Evolutionary conservation across 2,113 vertebrate species (phyloP), one percentile per base, ranked within the genome.

Genomic region (Spermophilus dauricus): DNA sequence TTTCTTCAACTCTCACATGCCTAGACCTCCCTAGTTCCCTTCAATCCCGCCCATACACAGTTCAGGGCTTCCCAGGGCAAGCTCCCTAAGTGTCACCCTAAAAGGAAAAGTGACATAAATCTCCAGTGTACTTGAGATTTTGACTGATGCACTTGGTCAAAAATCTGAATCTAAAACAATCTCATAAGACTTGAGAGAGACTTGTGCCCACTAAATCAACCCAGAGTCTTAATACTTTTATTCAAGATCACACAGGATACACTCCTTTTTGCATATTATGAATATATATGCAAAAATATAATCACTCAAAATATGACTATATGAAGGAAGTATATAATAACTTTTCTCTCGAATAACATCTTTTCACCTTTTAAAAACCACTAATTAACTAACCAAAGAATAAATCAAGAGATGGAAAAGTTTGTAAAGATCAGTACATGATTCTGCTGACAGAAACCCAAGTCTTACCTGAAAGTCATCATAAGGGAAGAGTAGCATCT

Each of bases 401-500:
- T 51, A 72, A 86, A 13, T 67, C 32, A 82, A 53, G 26, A 73
- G 13, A 61, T 0, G 77, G n/a, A 42, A 80, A 87, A 72, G 4
- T 58, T 0, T 53, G 12, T 26, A 8, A 63, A 91, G 30, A 72
- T 20, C 12, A 69, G 20, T 37, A 10, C 42, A 37, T 1, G 5
- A 32, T 53, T 78, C 77, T 73, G 18, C 1, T 58, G 22, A 56
- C 0, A 65, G 42, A 32, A 56, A 61, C 4, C 4, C 5, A 30
- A 30, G 18, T 18, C 80, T 96, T 98, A 99, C 99, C 99, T 99
- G 99, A 92, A 99, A 99, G 98, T 99, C 99, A 98, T 99, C 99
- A 78, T 99, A 98, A 34, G 99, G 99, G 94, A 99, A 99, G 98
- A 99, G 99, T 61, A 99, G 99, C 99, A 99, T 99, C 97, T 99